These are phyloP conservation scores for Astur gentilis DNA, from an alignment of 2,113 vertebrate genomes.

Conservation along the genomic window DNA sequence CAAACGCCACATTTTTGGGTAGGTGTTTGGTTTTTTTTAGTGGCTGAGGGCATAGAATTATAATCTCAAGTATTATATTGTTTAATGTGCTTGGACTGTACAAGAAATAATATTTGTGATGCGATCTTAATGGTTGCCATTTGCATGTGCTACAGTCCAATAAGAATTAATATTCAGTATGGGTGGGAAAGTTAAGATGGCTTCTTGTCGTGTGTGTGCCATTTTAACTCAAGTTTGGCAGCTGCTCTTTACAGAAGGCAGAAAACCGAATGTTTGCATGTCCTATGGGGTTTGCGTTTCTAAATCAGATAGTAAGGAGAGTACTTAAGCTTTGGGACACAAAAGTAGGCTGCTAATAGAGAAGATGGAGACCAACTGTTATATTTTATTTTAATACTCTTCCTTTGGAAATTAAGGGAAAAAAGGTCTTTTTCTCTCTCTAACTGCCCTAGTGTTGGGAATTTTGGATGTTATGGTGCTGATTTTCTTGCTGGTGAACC, in stretches of 20 bases:
- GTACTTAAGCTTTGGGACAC: not conserved
- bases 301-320: not conserved
- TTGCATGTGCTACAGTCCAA: not conserved
- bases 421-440: not conserved
- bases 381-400: not conserved
- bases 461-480: not conserved
- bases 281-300: not conserved
- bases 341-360: not conserved
- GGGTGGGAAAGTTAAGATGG: not conserved
- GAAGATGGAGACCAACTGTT: not conserved
- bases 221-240: not conserved
- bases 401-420: not conserved
- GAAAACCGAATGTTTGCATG: not conserved
- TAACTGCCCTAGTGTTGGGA: not conserved
- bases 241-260: not conserved
- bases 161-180: not conserved
- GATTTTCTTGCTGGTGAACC: not conserved
- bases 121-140: not conserved
- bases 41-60: not conserved
- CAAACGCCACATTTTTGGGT: not conserved
- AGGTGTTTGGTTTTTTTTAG: not conserved
- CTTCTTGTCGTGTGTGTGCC: not conserved
- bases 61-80: not conserved
- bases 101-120: not conserved
- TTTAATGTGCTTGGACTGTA: not conserved